Evolutionary conservation across 2,888 invertebrate species (phyloP), one percentile per base, ranked within the genome.

Genomic region (Candidula unifasciata): DNA sequence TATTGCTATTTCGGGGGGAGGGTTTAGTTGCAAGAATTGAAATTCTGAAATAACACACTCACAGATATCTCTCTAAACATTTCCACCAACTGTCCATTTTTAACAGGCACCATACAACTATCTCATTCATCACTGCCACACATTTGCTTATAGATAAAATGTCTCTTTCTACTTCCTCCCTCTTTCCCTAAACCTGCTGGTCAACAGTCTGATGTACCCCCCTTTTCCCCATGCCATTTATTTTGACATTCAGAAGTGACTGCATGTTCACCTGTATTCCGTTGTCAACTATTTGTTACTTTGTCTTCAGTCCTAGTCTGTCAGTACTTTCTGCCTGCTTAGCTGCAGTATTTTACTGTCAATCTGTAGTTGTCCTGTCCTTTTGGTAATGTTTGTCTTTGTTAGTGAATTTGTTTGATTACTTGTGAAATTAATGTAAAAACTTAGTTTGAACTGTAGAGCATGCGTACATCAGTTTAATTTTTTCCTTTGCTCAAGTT

Each of bases 311-410:
- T 27, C 60, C 35, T 69, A 30, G 33, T 52, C 35, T 37, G 21
- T 37, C 57, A 8, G 35, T 54, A 13, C 30, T 54, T 69, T 71
- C 35, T 80, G 24, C 27, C 60, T 64, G 27, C 73, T 16, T 71
- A 24, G 69, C 57, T 71, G 69, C 57, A 57, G 33, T 37, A 33
- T 71, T 71, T n/a, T 57, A 33, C n/a, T 69, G 30, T 27, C 35
- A 74, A 18, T 74, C 54, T 27, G 52, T 73, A 44, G 21, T 37
- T 68, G 76, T 77, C 30, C 35, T 68, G 64, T 77, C 30, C 35
- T 85, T 82, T 82, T n/a, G 71, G 33, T 74, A 44, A 76, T 85
- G 71, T 71, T 2, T 77, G 64, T 0, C n/a, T 77, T 16, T 77
- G 69, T 54, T 5, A 73, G 37, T 35, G 18, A 68, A 57, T 54